Percentiles rank a stretch among this genome's conserved stretches.
phyloP scores from a whole-genome alignment of 2,113 vertebrate genomes.

The Prionailurus bengalensis region DNA sequence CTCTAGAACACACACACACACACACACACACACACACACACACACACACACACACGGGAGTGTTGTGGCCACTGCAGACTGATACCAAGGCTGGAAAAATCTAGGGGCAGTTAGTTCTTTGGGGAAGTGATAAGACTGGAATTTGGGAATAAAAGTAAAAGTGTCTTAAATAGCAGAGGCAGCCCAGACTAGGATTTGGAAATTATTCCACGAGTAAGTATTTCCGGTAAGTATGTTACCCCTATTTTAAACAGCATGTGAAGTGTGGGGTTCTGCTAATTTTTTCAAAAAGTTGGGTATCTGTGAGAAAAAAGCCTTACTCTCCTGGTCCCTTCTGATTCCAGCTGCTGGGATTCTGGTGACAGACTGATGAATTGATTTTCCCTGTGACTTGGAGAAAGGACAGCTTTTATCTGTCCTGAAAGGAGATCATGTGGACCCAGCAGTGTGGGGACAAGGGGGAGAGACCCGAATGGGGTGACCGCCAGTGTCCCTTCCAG shows the following conservation, averaged over 20 bases:
- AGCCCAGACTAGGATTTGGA: neutral
- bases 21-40: neutral
- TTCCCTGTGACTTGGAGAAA: neutral
- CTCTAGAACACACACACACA: neutral
- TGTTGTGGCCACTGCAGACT: neutral
- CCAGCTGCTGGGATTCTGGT: neutral
- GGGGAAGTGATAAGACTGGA: neutral
- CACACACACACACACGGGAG: neutral
- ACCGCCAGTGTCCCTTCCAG: neutral
- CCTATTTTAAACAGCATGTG: neutral
- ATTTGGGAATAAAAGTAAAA: neutral
- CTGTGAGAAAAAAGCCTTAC: neutral
- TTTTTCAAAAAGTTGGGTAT: neutral
- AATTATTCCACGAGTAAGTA: neutral
- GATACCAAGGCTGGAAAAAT: neutral
- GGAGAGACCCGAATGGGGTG: neutral
- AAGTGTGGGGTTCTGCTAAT: neutral
- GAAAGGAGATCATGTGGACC: neutral
- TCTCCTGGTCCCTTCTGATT: neutral
- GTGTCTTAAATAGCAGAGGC: neutral
- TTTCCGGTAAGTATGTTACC: neutral
- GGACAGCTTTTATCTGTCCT: neutral
- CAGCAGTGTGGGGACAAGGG: neutral
- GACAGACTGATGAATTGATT: neutral
- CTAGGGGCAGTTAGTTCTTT: neutral